A percentile compares a stretch with the other conserved stretches of the same genome.
Evolutionary conservation across 2,797 vertebrate genomes (phyloP).

Genomic region (Anisognathus igniventris): DNA sequence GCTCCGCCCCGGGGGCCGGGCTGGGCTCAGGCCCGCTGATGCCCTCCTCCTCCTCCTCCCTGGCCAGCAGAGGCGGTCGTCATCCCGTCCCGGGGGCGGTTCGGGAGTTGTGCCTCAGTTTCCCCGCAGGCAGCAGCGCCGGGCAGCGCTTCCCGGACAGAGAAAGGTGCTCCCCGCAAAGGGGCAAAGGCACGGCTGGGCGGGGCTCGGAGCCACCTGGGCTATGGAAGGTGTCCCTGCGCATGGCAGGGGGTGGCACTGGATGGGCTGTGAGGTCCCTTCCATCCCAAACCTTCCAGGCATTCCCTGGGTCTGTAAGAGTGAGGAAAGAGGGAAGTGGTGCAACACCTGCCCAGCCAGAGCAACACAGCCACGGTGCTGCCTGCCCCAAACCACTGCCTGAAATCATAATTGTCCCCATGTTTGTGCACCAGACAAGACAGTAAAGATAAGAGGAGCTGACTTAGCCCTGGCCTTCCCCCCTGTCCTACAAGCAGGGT

Average conservation of each 20-base stretch:
- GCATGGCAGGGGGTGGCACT: neutral
- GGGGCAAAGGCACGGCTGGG: neutral
- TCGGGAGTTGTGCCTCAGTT: neutral
- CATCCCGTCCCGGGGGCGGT: neutral
- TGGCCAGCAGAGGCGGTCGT: neutral
- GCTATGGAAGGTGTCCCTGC: neutral
- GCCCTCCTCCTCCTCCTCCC: neutral
- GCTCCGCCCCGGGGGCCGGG: constrained; percentile 29
- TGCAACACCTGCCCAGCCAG: neutral
- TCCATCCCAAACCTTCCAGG: neutral
- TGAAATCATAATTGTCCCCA: accelerated
- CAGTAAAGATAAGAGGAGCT: accelerated
- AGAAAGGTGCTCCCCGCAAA: neutral
- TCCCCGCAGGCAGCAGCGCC: neutral
- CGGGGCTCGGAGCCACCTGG: neutral
- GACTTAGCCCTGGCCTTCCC: accelerated
- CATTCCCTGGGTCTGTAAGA: accelerated
- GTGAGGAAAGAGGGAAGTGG: neutral
- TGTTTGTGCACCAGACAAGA: accelerated
- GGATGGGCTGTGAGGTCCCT: neutral
- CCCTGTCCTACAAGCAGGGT: accelerated
- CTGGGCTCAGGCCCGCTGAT: neutral
- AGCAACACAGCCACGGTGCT: accelerated
- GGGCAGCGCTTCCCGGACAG: no score
- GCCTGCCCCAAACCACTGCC: neutral